Conservation (phyloP, 1,140 invertebrate genomes). For the Cyclargus thomasi region DNA sequence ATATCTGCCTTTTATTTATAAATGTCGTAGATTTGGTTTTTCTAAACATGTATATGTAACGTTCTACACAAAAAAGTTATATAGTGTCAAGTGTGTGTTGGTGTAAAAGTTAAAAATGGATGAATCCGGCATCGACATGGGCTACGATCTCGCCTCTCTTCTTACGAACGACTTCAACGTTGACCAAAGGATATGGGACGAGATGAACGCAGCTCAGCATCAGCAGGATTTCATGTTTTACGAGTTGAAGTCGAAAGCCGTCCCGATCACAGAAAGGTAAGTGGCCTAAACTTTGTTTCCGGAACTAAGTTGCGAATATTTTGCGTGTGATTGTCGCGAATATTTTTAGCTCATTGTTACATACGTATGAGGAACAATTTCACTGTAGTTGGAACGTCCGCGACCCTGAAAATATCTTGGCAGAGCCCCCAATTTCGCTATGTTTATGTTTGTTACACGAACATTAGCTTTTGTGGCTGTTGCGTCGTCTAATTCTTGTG, state of each 20-base stretch:
- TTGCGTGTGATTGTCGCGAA: slow-evolving; percentile 43
- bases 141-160: slow-evolving; percentile 81
- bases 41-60: slow-evolving; percentile 46
- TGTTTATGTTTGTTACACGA: slow-evolving; percentile 43
- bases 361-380: slow-evolving; percentile 64
- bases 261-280: slow-evolving; percentile 80
- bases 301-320: slow-evolving; percentile 23
- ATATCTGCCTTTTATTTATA: slow-evolving; percentile 43
- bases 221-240: slow-evolving; percentile 82
- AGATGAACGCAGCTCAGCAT: slow-evolving; percentile 68
- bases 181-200: slow-evolving; percentile 75
- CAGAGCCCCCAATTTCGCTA: slow-evolving; percentile 53
- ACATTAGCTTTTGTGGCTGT: slow-evolving; percentile 17
- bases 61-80: slow-evolving; percentile 37
- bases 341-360: slow-evolving; percentile 59
- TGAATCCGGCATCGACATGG: slow-evolving; percentile 84
- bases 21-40: slow-evolving; percentile 49
- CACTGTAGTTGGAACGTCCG: slow-evolving; percentile 47
- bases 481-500: background rate
- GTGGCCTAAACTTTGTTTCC: slow-evolving; percentile 33
- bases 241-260: slow-evolving; percentile 79
- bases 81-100: slow-evolving; percentile 62
- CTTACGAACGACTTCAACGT: slow-evolving; percentile 75
- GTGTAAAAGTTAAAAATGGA: slow-evolving; percentile 70
- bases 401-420: slow-evolving; percentile 67